Conservation (phyloP, 2,113 vertebrate species). For the Stictonetta naevosa region DNA sequence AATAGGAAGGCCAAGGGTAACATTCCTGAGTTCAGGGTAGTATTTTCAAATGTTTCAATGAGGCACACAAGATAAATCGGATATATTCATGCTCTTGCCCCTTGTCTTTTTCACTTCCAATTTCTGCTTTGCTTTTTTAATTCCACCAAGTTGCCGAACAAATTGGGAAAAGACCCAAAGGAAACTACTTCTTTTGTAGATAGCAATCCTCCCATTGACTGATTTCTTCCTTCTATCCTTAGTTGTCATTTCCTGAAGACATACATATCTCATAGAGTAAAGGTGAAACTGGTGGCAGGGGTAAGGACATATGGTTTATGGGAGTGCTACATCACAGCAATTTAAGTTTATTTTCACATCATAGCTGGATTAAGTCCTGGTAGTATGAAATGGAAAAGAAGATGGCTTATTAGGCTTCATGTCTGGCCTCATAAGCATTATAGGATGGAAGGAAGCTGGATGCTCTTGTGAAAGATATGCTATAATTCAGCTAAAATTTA, state of each 20-base stretch:
- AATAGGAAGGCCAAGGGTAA: background rate
- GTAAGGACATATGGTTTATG: background rate
- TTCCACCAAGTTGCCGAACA: background rate
- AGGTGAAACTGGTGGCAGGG: background rate
- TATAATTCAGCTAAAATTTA: slow-evolving; percentile 37
- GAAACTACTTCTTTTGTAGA: background rate
- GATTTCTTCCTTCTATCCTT: slow-evolving; percentile 23
- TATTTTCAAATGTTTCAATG: background rate
- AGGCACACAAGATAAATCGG: background rate
- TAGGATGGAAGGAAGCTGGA: slow-evolving; percentile 21
- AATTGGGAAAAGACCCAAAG: background rate
- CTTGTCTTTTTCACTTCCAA: background rate
- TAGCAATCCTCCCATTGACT: background rate
- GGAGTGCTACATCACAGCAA: background rate
- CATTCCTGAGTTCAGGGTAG: background rate
- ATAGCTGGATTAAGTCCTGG: background rate
- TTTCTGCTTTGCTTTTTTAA: background rate
- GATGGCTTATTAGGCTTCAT: slow-evolving; percentile 30
- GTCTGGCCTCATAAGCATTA: background rate
- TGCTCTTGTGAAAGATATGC: slow-evolving; percentile 21
- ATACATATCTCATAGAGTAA: background rate
- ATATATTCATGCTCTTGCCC: background rate
- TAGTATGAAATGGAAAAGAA: background rate
- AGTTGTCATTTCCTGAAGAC: slow-evolving; percentile 19
- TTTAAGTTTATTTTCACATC: background rate